Evolutionary conservation across 1,140 invertebrate species (phyloP), one percentile per base, ranked within the genome.

Genomic region (Tenebrio molitor): DNA sequence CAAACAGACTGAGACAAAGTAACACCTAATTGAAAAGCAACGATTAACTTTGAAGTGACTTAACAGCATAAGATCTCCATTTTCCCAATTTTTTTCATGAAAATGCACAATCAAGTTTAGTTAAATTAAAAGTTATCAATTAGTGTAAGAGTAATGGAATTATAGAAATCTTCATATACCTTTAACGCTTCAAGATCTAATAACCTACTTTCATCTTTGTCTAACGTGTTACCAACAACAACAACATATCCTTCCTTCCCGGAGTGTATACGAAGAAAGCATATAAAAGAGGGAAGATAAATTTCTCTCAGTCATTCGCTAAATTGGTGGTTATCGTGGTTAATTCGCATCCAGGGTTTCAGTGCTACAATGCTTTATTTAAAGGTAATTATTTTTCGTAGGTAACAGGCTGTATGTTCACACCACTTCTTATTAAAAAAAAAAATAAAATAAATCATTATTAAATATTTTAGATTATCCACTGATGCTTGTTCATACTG

Each of bases 201-300:
- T 72, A 72, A 72, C 71, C 63, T 72, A 72, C 71, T 72, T 72
- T 72, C 65, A 62, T 72, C 71, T 46, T 21, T 68, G 44, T 72
- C 71, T 58, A 41, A 44, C 42, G 36, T 66, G n/a, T n/a, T n/a
- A 64, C 42, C n/a, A 21, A 7, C 23, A 58, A 23, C 15, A 33
- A 12, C 17, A 29, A 66, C 15, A 66, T 21, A 42, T 50, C 64
- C 64, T 34, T 72, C 71, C 62, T 68, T 72, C 71, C 63, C 23
- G 33, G n/a, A 17, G 41, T 63, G 12, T 41, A 46, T 29, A 33
- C 65, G 64, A 72, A 72, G 71, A 72, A 72, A 72, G 71, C 64
- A 72, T 72, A 72, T 72, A 72, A 50, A 72, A 72, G 64, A 23
- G 50, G 53, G 46, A 21, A 39, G 19, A 68, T 29, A 21, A 29